These are phyloP conservation scores for Hemibagrus guttatus DNA, from an alignment of 2,797 vertebrate genomes.

Conservation along the genomic window DNA sequence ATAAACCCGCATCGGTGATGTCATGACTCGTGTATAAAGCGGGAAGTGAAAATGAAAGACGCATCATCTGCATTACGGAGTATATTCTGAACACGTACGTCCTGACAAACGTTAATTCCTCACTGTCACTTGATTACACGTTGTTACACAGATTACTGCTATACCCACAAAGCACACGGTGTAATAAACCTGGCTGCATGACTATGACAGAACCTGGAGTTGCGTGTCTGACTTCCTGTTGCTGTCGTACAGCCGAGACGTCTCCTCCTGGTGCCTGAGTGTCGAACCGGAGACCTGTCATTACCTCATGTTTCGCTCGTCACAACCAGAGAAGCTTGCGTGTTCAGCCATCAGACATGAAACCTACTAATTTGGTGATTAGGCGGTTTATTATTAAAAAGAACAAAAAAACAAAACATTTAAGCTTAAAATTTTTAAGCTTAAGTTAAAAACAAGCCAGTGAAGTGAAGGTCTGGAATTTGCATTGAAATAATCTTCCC, in stretches of 20 bases:
- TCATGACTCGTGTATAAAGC: background rate
- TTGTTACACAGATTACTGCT: background rate
- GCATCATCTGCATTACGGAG: background rate
- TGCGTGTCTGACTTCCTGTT: background rate
- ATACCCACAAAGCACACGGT: too few relatives aligned
- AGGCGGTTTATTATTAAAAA: background rate
- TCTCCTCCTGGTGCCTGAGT: background rate
- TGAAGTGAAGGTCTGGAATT: background rate
- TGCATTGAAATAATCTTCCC: background rate
- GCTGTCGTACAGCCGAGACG: background rate
- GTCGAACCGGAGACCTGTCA: slow-evolving; percentile 11
- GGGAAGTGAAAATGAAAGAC: background rate
- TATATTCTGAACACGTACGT: background rate
- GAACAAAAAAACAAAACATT: background rate
- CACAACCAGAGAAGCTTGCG: background rate
- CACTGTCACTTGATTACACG: background rate
- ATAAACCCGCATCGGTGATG: background rate
- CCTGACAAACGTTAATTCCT: background rate
- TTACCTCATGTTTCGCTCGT: slow-evolving; percentile 3
- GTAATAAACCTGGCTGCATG: background rate
- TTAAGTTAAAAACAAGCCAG: too few relatives aligned
- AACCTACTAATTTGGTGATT: slow-evolving; percentile 12
- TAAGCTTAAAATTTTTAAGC: too few relatives aligned
- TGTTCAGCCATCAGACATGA: background rate
- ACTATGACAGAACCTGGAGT: background rate